phyloP scores from a whole-genome alignment of 2,888 invertebrate species.

The Cheilosia scutellata region DNA sequence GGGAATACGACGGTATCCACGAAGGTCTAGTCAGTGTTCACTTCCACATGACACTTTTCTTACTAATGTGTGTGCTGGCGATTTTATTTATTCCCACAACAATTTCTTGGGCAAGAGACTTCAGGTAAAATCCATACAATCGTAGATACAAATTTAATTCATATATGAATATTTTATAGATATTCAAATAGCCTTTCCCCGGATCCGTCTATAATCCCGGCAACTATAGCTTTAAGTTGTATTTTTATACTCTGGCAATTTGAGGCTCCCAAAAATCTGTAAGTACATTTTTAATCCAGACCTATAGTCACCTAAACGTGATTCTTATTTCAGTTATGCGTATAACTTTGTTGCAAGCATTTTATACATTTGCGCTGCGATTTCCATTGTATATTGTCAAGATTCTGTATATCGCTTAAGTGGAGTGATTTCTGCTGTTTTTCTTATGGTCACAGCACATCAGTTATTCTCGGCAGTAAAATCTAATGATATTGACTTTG shows the following conservation, averaged over 20 bases:
- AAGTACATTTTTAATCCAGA: slow-evolving; percentile 80
- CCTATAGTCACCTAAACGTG: background rate
- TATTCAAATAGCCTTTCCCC: slow-evolving; percentile 81
- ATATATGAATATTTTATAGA: background rate
- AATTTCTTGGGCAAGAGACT: slow-evolving; percentile 92
- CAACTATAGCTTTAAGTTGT: slow-evolving; percentile 86
- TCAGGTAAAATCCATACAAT: slow-evolving; percentile 86
- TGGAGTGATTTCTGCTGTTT: slow-evolving; percentile 86
- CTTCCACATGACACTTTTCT: slow-evolving; percentile 90
- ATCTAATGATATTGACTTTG: slow-evolving; percentile 11
- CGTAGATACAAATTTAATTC: background rate
- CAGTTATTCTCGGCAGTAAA: slow-evolving; percentile 83
- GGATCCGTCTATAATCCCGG: slow-evolving; percentile 87
- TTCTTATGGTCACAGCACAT: slow-evolving; percentile 86
- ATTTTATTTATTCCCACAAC: slow-evolving; percentile 89
- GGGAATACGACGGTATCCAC: slow-evolving; percentile 77
- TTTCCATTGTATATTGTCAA: slow-evolving; percentile 86
- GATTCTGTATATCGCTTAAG: slow-evolving; percentile 87
- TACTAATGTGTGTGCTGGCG: slow-evolving; percentile 88
- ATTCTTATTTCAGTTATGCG: slow-evolving; percentile 67
- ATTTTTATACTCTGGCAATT: slow-evolving; percentile 88
- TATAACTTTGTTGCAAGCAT: slow-evolving; percentile 79
- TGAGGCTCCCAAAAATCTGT: slow-evolving; percentile 88
- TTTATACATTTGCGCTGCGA: slow-evolving; percentile 85
- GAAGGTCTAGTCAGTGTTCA: slow-evolving; percentile 86